Percentiles rank a stretch among this genome's conserved stretches.
Conservation (phyloP, 2,113 vertebrate genomes). For the Erythrolamprus reginae region DNA sequence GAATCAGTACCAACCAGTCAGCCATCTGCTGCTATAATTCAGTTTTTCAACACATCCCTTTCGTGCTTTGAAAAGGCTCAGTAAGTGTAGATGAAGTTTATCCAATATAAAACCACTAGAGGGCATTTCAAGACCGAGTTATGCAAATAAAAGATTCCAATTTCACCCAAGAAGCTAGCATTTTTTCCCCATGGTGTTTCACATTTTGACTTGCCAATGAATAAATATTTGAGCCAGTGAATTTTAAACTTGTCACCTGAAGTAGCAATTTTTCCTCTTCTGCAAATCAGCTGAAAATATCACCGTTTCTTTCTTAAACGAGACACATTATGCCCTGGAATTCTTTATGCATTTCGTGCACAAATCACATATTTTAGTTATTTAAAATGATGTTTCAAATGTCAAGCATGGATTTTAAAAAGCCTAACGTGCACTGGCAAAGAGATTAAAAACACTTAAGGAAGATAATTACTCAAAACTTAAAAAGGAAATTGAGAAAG, state of each 20-base stretch:
- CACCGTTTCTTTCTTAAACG: neutral
- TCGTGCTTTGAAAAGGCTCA: neutral
- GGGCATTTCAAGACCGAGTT: constrained; percentile 58
- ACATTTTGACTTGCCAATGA: constrained; percentile 34
- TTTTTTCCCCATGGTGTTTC: neutral
- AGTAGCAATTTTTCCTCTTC: neutral
- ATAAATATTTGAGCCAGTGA: constrained; percentile 40
- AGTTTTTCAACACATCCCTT: neutral
- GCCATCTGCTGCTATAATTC: neutral
- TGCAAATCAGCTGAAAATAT: neutral
- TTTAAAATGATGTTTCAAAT: neutral
- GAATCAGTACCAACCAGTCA: neutral
- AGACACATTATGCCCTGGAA: neutral
- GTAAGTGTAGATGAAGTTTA: neutral
- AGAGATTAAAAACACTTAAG: too few species aligned
- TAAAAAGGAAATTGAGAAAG: too few species aligned
- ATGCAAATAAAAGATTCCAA: constrained; percentile 3
- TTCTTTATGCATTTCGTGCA: neutral
- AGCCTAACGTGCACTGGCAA: too few species aligned
- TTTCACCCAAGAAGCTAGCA: accelerated
- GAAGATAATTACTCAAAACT: too few species aligned
- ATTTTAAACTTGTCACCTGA: neutral
- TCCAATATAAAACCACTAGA: constrained; percentile 58
- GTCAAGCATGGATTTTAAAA: neutral
- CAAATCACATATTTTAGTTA: neutral